A percentile compares a stretch with the other conserved stretches of the same genome.
Conservation (phyloP, 2,888 invertebrate species). For the Hypselothyrea guttata region DNA sequence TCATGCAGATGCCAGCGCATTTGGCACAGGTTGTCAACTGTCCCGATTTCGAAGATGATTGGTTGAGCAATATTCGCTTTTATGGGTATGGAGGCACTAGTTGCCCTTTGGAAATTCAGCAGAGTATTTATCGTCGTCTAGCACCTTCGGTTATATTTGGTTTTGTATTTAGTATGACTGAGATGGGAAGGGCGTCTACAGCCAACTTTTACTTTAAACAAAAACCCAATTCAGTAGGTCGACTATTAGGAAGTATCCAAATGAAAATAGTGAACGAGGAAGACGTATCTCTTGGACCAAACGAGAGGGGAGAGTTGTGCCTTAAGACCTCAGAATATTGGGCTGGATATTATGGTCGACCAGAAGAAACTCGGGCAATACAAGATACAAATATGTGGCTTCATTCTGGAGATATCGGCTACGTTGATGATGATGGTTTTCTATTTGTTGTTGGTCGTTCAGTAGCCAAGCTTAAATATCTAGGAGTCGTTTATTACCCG, state of each 20-base stretch:
- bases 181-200: slow-evolving; percentile 57
- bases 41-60: too few relatives aligned
- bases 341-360: slow-evolving; percentile 78
- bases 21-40: too few relatives aligned
- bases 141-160: too few relatives aligned
- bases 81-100: too few relatives aligned
- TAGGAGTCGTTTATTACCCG: slow-evolving; percentile 72
- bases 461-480: too few relatives aligned
- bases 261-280: slow-evolving; percentile 70
- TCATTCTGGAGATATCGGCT: slow-evolving; percentile 79
- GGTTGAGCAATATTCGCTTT: too few relatives aligned
- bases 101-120: slow-evolving; percentile 55
- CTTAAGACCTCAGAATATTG: slow-evolving; percentile 53
- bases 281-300: slow-evolving; percentile 54
- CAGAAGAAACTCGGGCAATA: slow-evolving; percentile 52
- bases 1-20: too few relatives aligned
- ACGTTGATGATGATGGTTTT: slow-evolving; percentile 77
- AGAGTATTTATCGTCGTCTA: slow-evolving; percentile 56
- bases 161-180: slow-evolving; percentile 71
- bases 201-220: slow-evolving; percentile 50
- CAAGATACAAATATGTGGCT: slow-evolving; percentile 73
- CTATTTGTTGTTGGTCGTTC: slow-evolving; percentile 72
- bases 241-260: slow-evolving; percentile 47
- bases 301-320: slow-evolving; percentile 75
- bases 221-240: slow-evolving; percentile 73